Conservation (phyloP, 2,113 vertebrate species). For the Phyllostomus hastatus region DNA sequence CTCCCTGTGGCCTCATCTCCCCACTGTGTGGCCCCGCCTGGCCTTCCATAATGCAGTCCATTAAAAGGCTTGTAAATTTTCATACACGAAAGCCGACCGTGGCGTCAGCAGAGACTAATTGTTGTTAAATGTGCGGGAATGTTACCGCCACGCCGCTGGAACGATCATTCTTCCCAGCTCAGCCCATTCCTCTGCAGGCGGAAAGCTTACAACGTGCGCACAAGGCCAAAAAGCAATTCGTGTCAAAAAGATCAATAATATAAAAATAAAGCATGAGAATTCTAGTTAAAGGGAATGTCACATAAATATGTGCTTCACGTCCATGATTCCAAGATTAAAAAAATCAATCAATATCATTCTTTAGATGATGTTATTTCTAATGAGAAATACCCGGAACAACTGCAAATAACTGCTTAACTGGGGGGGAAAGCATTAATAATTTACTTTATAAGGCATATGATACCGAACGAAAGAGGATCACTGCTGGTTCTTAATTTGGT, state of each 20-base stretch:
- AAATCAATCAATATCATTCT: conserved; percentile 83
- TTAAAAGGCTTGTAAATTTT: conserved; percentile 73
- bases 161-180: conserved; percentile 52
- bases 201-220: conserved; percentile 70
- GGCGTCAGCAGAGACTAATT: conserved; percentile 66
- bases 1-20: neutral
- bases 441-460: conserved; percentile 80
- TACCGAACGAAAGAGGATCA: conserved; percentile 72
- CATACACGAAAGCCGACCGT: conserved; percentile 46
- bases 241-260: conserved; percentile 82
- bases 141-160: neutral
- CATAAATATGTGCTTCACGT: conserved; percentile 83
- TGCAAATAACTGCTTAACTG: conserved; percentile 81
- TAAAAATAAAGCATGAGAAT: conserved; percentile 82
- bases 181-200: conserved; percentile 67
- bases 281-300: conserved; percentile 81
- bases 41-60: conserved; percentile 66
- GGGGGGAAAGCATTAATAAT: conserved; percentile 82
- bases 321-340: conserved; percentile 80
- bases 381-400: conserved; percentile 80
- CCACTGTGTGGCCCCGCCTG: neutral
- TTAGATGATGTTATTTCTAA: conserved; percentile 87
- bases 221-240: conserved; percentile 81
- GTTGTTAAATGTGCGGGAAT: conserved; percentile 70
- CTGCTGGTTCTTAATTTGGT: conserved; percentile 80